Percentiles rank a stretch among this genome's conserved stretches.
These are phyloP conservation scores for Hypolimnas misippus DNA, from an alignment of 2,888 invertebrate genomes.

Conservation along the genomic window DNA sequence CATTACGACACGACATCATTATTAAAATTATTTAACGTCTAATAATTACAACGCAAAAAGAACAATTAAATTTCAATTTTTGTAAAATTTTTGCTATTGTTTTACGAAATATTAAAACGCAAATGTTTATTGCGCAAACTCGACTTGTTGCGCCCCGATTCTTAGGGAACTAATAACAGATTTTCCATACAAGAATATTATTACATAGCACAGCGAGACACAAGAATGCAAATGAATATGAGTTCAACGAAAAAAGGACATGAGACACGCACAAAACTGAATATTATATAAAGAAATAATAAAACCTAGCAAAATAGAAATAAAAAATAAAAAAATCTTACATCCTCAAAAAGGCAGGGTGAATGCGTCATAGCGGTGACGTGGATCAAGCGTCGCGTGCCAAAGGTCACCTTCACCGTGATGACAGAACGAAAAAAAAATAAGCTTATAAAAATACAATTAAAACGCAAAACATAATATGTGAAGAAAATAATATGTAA, in stretches of 20 bases:
- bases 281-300: not conserved
- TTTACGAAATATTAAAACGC: not conserved
- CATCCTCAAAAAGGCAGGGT: conserved; percentile 25
- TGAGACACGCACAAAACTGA: not conserved
- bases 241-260: conserved; percentile 9
- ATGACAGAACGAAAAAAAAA: conserved; percentile 28
- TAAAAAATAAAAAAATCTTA: conserved; percentile 26
- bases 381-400: conserved; percentile 25
- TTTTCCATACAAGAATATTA: not conserved
- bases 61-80: no score
- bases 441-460: conserved; percentile 6
- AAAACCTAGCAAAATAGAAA: conserved; percentile 6
- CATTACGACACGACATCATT: not conserved
- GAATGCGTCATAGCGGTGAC: conserved; percentile 32
- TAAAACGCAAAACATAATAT: conserved; percentile 20
- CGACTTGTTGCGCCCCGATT: conserved; percentile 35
- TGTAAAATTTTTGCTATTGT: not conserved
- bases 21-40: not conserved
- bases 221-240: not conserved
- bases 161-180: conserved; percentile 15
- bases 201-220: not conserved
- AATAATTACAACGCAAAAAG: no score
- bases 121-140: conserved; percentile 29
- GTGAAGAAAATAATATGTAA: conserved; percentile 17
- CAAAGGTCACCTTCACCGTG: conserved; percentile 35